Evolutionary conservation across 1,140 invertebrate genomes (phyloP).

Genomic region (Leguminivora glycinivorella): DNA sequence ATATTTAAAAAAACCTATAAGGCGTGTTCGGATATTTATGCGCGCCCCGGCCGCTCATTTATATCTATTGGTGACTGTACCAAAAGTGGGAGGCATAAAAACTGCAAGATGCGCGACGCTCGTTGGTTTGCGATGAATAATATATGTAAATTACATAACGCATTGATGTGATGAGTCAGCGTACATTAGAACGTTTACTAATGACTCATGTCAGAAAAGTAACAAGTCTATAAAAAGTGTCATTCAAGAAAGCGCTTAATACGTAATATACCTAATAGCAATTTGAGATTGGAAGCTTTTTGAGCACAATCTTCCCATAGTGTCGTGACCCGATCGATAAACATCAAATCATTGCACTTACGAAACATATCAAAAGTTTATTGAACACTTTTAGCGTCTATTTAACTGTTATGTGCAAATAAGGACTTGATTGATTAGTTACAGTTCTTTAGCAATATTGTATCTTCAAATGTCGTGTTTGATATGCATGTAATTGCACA

Average conservation of each 20-base stretch:
- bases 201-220: not conserved
- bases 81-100: too few species aligned
- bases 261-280: not conserved
- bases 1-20: too few species aligned
- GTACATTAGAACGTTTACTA: constrained; percentile 11
- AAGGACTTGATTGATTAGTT: constrained; percentile 16
- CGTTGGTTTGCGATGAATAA: not conserved
- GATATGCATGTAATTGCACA: not conserved
- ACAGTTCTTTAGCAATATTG: constrained; percentile 16
- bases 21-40: too few species aligned
- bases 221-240: not conserved
- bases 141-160: constrained; percentile 8
- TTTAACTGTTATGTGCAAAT: constrained; percentile 21
- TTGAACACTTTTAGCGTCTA: not conserved
- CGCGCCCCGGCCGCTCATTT: too few species aligned
- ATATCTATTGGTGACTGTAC: too few species aligned
- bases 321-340: constrained; percentile 20
- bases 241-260: not conserved
- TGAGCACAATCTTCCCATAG: not conserved
- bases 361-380: not conserved
- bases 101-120: not conserved
- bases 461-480: not conserved
- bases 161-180: constrained; percentile 27
- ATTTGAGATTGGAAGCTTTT: not conserved
- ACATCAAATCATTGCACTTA: constrained; percentile 14